Evolutionary conservation across 2,113 vertebrate species (phyloP), one percentile per base, ranked within the genome.

Genomic region (Gopherus flavomarginatus): DNA sequence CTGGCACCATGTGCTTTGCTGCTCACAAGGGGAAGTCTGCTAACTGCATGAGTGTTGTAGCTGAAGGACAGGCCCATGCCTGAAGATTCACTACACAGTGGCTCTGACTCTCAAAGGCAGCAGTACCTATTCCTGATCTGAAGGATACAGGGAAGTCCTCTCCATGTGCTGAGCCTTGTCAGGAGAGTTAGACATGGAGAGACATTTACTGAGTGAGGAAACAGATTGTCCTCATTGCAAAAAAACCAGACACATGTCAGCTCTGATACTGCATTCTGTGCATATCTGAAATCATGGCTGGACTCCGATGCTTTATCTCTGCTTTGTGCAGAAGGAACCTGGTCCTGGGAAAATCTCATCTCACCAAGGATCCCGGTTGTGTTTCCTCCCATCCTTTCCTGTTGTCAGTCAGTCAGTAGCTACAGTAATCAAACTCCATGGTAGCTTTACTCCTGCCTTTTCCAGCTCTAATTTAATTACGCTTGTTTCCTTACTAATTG

Each of bases 401-500:
- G 26, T 88, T 0, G 1, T 13, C 38, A 12, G 57, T 80, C 93
- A 81, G 86, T 26, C 21, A 1, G 87, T 3, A 87, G 65, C 90
- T 93, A 49, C 85, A 1, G 9, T 10, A 22, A 52, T 21, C 6
- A 1, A 47, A 0, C 83, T 94, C 83, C 0, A 0, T 1, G 1
- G 90, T 82, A 89, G 83, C 91, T 94, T 35, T 59, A 4, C 86
- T 97, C 75, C 96, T 92, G 94, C 90, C 90, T 96, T 90, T 19
- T 16, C 83, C 75, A 3, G 17, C 79, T 86, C 89, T 97, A 90
- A 97, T 92, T 85, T 93, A 95, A 93, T 97, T 92, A 95, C 86
- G 50, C 84, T 95, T 91, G 72, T 44, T 92, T 89, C 94, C 56
- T 62, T 57, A 54, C 91, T 97, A 96, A 97, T 97, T 97, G 93